Percentiles rank a stretch among this genome's conserved stretches.
Evolutionary conservation across 1,140 invertebrate genomes (phyloP).

Genomic region (Anastatus disparis): DNA sequence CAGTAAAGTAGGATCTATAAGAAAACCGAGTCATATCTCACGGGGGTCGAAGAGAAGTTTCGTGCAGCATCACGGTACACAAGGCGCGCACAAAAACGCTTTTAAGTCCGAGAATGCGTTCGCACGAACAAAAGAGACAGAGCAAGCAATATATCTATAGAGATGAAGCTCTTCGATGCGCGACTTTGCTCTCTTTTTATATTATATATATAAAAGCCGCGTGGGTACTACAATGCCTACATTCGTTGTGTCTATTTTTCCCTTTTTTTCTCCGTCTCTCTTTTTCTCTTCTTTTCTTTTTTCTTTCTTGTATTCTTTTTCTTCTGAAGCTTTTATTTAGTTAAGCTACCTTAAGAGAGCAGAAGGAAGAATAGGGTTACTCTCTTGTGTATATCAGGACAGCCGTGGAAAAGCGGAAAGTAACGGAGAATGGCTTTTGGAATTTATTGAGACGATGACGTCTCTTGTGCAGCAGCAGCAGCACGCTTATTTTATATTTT

Average conservation of each 20-base stretch:
- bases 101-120: neutral
- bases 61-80: neutral
- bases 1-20: neutral
- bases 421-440: neutral
- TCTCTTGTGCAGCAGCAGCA: no score
- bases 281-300: neutral
- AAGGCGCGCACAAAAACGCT: neutral
- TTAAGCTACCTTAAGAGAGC: slow-evolving; percentile 18
- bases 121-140: neutral
- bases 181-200: neutral
- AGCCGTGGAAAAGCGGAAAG: slow-evolving; percentile 19
- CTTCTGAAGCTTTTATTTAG: slow-evolving; percentile 24
- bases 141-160: neutral
- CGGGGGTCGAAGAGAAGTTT: neutral
- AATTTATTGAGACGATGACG: slow-evolving; percentile 23
- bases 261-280: neutral
- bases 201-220: no score
- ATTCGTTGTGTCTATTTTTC: neutral
- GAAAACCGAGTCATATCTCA: slow-evolving; percentile 8
- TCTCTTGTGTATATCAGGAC: neutral
- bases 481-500: no score
- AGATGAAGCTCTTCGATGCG: neutral
- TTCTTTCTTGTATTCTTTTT: neutral
- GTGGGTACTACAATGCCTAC: neutral
- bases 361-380: neutral